These are phyloP conservation scores for Cyrtonyx montezumae DNA, from an alignment of 2,113 vertebrate species.

Conservation along the genomic window DNA sequence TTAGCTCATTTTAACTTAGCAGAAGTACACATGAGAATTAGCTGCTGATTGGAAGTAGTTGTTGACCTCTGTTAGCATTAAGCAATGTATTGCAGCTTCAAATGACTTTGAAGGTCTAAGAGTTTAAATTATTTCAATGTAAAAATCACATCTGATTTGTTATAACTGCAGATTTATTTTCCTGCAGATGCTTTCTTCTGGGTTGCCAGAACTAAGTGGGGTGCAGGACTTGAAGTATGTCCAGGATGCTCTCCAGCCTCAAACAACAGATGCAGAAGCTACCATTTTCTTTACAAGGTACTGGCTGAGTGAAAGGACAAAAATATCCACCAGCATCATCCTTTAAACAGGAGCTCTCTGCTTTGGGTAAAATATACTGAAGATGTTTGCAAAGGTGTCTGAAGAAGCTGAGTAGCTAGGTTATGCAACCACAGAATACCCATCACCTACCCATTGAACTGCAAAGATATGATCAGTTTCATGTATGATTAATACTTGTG, in stretches of 20 bases:
- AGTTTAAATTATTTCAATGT: background rate
- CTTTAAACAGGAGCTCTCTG: background rate
- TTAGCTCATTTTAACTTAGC: background rate
- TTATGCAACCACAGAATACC: background rate
- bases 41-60: background rate
- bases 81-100: background rate
- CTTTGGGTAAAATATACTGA: fast-evolving
- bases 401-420: background rate
- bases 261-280: constrained; percentile 95
- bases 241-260: constrained; percentile 93
- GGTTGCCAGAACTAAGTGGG: constrained; percentile 91
- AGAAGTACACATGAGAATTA: background rate
- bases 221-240: constrained; percentile 96
- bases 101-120: background rate
- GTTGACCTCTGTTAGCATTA: background rate
- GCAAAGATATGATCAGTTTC: background rate
- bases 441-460: background rate
- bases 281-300: constrained; percentile 99
- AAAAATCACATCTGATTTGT: background rate
- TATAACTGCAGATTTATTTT: constrained; percentile 3
- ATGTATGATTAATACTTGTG: background rate
- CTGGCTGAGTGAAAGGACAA: background rate
- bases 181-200: constrained; percentile 93
- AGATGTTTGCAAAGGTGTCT: background rate
- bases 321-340: background rate